Percentiles rank a stretch among this genome's conserved stretches.
These are phyloP conservation scores for Desmodus rotundus DNA, from an alignment of 2,113 vertebrate species.

Conservation along the genomic window DNA sequence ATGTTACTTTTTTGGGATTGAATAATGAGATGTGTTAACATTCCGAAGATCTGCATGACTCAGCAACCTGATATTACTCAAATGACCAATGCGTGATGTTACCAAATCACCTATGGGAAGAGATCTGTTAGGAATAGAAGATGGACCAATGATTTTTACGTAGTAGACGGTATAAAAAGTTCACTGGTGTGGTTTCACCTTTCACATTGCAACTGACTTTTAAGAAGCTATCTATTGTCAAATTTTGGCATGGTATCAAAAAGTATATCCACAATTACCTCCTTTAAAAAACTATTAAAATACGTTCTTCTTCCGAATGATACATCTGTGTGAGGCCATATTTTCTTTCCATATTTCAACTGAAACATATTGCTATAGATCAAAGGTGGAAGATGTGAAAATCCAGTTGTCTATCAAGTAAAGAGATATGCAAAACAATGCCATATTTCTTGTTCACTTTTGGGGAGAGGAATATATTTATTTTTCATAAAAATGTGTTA, in stretches of 20 bases:
- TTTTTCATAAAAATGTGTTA: conserved; percentile 20
- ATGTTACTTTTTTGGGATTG: neutral
- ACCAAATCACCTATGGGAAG: neutral
- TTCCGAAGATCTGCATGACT: neutral
- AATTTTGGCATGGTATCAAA: neutral
- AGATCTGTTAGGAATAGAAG: neutral
- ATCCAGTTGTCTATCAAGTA: neutral
- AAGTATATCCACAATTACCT: neutral
- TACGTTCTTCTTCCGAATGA: neutral
- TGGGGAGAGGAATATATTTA: neutral
- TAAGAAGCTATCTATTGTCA: neutral
- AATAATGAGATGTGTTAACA: neutral
- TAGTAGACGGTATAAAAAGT: neutral
- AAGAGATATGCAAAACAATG: neutral
- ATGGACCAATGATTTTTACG: neutral
- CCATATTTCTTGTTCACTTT: neutral
- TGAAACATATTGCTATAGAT: neutral
- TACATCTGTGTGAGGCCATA: neutral
- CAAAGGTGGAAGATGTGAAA: neutral
- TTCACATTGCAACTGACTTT: neutral
- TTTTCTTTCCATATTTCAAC: neutral
- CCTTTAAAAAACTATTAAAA: neutral
- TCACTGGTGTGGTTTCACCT: neutral
- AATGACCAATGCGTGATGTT: neutral
- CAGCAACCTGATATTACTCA: neutral